Evolutionary conservation across 2,797 vertebrate species (phyloP).

Genomic region (Protosalanx chinensis): DNA sequence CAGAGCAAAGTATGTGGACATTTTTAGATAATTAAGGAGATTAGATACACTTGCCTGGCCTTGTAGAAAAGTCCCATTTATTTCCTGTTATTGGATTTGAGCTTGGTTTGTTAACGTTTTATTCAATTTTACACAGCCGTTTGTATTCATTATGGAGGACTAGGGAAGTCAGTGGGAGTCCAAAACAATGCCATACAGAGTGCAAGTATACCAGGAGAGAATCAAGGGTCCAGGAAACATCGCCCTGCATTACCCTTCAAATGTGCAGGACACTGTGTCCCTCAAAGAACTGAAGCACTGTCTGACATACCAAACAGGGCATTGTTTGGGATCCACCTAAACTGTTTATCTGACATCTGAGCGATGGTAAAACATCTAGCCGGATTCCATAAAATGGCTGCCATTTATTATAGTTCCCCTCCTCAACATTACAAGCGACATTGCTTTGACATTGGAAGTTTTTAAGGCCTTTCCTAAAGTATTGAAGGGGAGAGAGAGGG

Average conservation of each 20-base stretch:
- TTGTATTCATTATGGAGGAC: slow-evolving; percentile 60
- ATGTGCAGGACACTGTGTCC: slow-evolving; percentile 44
- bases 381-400: slow-evolving; percentile 3
- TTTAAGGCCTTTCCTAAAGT: slow-evolving; percentile 16
- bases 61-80: slow-evolving; percentile 64
- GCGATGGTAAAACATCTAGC: background rate
- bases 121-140: slow-evolving; percentile 62
- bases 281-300: slow-evolving; percentile 27
- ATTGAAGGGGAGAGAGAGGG: slow-evolving; percentile 19
- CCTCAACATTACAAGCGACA: background rate
- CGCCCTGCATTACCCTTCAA: slow-evolving; percentile 42
- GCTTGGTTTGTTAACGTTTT: slow-evolving; percentile 55
- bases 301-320: slow-evolving; percentile 20
- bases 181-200: slow-evolving; percentile 35
- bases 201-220: slow-evolving; percentile 39
- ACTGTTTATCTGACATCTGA: slow-evolving; percentile 2
- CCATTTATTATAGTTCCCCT: background rate
- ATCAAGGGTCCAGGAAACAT: slow-evolving; percentile 40
- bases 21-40: slow-evolving; percentile 61
- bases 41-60: slow-evolving; percentile 62
- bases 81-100: slow-evolving; percentile 64
- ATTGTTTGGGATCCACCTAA: slow-evolving; percentile 12
- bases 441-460: slow-evolving; percentile 2
- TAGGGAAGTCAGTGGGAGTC: slow-evolving; percentile 38
- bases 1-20: slow-evolving; percentile 43